These are phyloP conservation scores for Leptopterna dolabrata DNA, from an alignment of 2,888 invertebrate genomes.

Conservation along the genomic window DNA sequence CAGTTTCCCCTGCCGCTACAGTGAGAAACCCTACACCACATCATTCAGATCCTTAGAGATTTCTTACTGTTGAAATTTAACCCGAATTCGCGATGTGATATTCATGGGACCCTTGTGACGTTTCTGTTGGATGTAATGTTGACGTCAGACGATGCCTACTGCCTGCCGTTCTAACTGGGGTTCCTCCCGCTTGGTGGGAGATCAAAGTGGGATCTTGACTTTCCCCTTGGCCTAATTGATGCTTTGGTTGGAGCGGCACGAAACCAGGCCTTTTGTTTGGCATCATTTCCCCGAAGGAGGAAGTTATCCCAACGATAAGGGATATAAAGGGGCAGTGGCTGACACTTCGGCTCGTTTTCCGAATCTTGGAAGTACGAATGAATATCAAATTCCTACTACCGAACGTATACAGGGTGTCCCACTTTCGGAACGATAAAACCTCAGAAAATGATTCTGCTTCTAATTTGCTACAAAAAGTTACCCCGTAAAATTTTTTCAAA, in stretches of 20 bases:
- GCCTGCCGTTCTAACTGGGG: background rate
- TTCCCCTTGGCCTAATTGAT: slow-evolving; percentile 19
- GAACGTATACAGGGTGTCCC: too few relatives aligned
- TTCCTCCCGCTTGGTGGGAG: background rate
- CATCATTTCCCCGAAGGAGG: background rate
- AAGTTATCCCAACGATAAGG: background rate
- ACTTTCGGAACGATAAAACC: too few relatives aligned
- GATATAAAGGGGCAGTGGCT: background rate
- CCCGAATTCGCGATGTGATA: background rate
- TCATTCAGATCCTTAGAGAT: too few relatives aligned
- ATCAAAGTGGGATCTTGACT: background rate
- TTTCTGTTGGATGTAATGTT: background rate
- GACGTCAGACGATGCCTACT: background rate
- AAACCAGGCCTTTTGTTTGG: background rate
- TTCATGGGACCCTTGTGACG: background rate
- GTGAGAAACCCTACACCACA: too few relatives aligned
- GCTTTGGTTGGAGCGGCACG: background rate
- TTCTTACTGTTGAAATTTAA: too few relatives aligned
- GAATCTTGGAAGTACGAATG: too few relatives aligned
- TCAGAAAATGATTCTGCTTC: too few relatives aligned
- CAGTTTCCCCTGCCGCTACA: too few relatives aligned
- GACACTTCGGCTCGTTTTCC: too few relatives aligned
- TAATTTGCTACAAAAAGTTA: too few relatives aligned
- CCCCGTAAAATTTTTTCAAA: too few relatives aligned
- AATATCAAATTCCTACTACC: too few relatives aligned